Base-by-base conservation (phyloP, 2,888 invertebrate genomes). In the Torymus auratus region DNA sequence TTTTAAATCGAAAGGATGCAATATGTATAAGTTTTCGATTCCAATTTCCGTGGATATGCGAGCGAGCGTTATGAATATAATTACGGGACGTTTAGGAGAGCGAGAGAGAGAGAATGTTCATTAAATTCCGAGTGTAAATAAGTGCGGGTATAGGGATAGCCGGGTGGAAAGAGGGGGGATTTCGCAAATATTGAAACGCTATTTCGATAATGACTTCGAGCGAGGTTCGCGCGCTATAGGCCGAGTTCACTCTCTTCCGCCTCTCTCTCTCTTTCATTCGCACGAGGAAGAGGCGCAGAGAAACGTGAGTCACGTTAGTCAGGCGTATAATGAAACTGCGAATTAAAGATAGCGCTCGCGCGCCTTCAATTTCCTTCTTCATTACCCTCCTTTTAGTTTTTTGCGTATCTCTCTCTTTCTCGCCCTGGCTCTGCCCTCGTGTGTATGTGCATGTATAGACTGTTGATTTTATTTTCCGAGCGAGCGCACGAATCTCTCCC, bases 311-410 rank as follows among this genome's bases (percentile, higher is more conserved):
- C 70, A 80, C 75, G 75, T 74, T 77, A 65, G 23, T 73, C 50
- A 58, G 23, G 50, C 69, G 78, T 76, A 76, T 77, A 82, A 82
- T 80, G 78, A 74, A 83, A 81, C 74, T 70, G 75, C 56, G 75
- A 83, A 80, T 80, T 78, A 78, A 78, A 77, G 78, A 81, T 73
- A 76, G 69, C 77, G 80, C 53, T 17, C 58, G 73, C 58, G 55
- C 79, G 23, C 60, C 74, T 81, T 78, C 81, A 73, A 77, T 81
- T 81, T 78, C 78, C 65, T 78, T 73, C 78, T 81, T 81, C 78
- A 81, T 81, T 81, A 74, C 65, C 61, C 78, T 74, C 55, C 52
- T 81, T 81, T 81, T 65, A 74, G 53, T 78, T 81, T 74, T 78
- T 81, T 64, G 58, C 68, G 55, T 73, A 72, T 73, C 65, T 71